These are phyloP conservation scores for Bombyx huttoni DNA, from an alignment of 2,888 invertebrate species.

Conservation along the genomic window DNA sequence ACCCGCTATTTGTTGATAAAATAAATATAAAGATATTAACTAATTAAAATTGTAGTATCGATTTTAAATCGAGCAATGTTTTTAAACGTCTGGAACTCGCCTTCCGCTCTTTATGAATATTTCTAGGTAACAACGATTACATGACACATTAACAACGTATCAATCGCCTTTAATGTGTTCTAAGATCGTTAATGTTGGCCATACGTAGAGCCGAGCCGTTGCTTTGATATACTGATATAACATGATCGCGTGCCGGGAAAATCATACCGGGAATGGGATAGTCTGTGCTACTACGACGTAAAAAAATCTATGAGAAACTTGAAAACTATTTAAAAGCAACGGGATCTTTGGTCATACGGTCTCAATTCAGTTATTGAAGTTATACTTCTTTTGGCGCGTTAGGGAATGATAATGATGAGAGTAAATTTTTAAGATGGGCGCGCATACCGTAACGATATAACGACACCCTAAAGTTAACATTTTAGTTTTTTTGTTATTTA, in stretches of 20 bases:
- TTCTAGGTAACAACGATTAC: constrained; percentile 17
- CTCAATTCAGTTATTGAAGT: no score
- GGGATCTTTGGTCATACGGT: background rate
- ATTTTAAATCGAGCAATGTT: background rate
- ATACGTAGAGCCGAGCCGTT: background rate
- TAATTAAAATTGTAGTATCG: background rate
- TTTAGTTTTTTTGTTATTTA: no score
- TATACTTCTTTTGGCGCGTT: no score
- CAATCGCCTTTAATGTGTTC: constrained; percentile 11
- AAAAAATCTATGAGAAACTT: background rate
- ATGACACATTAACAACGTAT: constrained; percentile 14
- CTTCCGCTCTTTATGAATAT: constrained; percentile 4
- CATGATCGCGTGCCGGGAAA: background rate
- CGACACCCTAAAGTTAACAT: no score
- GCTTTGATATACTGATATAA: background rate
- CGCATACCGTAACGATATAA: no score
- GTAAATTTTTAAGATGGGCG: no score
- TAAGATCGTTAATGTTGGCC: constrained; percentile 15
- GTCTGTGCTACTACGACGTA: background rate
- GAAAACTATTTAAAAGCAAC: background rate
- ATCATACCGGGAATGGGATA: background rate
- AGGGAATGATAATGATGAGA: no score
- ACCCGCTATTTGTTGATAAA: no score
- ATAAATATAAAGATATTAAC: no score
- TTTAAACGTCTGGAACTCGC: background rate